Conservation (phyloP, 2,797 vertebrate species). For the Cyprinodon diabolis region DNA sequence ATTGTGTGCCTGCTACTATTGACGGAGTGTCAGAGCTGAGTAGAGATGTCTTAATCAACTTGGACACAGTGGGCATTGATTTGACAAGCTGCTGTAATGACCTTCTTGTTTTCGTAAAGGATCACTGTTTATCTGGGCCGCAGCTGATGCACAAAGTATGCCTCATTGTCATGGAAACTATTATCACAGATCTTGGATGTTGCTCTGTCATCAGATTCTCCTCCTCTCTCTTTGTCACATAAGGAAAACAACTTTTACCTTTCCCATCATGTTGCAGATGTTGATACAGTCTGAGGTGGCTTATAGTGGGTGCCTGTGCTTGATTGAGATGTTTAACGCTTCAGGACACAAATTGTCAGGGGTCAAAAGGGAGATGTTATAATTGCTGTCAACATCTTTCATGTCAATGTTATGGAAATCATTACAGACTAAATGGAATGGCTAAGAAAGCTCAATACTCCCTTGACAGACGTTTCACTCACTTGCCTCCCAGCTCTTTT, state of each 20-base stretch:
- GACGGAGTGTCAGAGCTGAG: constrained; percentile 94
- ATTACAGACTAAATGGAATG: constrained; percentile 54
- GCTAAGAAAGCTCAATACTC: constrained; percentile 59
- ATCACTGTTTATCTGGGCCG: constrained; percentile 95
- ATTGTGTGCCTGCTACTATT: constrained; percentile 89
- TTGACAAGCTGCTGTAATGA: constrained; percentile 99
- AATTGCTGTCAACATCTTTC: constrained; percentile 69
- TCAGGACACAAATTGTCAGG: constrained; percentile 24
- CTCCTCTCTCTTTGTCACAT: constrained; percentile 28
- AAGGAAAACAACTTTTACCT: constrained; percentile 22
- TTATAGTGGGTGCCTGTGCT: not conserved
- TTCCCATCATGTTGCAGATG: constrained; percentile 8
- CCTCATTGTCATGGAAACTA: constrained; percentile 96
- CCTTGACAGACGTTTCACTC: constrained; percentile 50
- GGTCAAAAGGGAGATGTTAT: constrained; percentile 61
- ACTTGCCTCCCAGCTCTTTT: constrained; percentile 52
- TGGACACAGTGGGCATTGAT: constrained; percentile 98
- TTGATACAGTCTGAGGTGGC: constrained; percentile 38
- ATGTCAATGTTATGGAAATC: constrained; percentile 68
- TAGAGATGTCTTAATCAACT: constrained; percentile 98
- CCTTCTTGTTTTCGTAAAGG: constrained; percentile 99
- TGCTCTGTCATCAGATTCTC: constrained; percentile 38
- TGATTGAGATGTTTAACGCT: constrained; percentile 34
- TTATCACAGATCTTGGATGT: constrained; percentile 78
- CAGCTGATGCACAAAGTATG: constrained; percentile 83